phyloP scores from a whole-genome alignment of 2,113 vertebrate species.

The Cygnus buccinator region DNA sequence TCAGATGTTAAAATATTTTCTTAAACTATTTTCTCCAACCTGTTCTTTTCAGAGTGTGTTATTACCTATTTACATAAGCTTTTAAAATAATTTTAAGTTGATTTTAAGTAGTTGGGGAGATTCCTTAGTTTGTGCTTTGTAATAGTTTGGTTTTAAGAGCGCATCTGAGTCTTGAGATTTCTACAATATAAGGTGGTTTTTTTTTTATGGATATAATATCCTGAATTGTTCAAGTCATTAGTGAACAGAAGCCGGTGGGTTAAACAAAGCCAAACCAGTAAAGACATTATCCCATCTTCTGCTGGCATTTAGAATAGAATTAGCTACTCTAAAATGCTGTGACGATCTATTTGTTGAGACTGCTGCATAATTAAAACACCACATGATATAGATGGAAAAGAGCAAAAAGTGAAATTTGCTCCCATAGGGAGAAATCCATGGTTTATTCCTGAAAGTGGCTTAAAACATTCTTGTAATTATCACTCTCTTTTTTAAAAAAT shows the following conservation, averaged over 20 bases:
- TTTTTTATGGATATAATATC: not conserved
- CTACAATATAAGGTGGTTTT: not conserved
- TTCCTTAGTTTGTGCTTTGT: not conserved
- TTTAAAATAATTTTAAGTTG: not conserved
- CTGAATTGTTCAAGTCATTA: conserved; percentile 7
- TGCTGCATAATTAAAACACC: conserved; percentile 51
- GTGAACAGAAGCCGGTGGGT: not conserved
- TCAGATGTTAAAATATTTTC: not conserved
- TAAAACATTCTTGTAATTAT: conserved; percentile 11
- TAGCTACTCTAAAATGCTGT: conserved; percentile 8
- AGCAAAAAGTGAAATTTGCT: conserved; percentile 7
- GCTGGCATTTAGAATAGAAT: conserved; percentile 3
- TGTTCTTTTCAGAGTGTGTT: not conserved
- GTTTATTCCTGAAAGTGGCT: conserved; percentile 24
- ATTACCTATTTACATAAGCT: not conserved
- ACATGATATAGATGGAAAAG: not conserved
- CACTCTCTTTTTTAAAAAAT: not conserved
- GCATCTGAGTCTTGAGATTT: not conserved
- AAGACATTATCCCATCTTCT: not conserved
- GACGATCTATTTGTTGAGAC: conserved; percentile 29
- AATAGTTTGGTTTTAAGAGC: not conserved
- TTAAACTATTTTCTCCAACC: not conserved
- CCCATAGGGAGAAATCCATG: not conserved
- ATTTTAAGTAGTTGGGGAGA: not conserved
- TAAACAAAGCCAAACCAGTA: not conserved